A percentile compares a stretch with the other conserved stretches of the same genome.
phyloP scores from a whole-genome alignment of 2,888 invertebrate species.

The Eucera pruinosa region DNA sequence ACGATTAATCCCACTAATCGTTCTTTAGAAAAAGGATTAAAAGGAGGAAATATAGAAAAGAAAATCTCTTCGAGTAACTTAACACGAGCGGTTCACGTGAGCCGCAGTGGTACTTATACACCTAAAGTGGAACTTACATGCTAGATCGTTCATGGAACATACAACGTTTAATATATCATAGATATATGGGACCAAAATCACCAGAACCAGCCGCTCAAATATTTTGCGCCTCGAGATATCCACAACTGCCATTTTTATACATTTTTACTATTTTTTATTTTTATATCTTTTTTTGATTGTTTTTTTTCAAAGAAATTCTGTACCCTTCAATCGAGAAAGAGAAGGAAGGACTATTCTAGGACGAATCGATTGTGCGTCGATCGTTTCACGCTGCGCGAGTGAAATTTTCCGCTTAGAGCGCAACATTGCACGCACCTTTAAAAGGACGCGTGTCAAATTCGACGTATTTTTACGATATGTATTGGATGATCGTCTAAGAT shows the following conservation, averaged over 20 bases:
- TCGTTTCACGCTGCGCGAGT: slow-evolving; percentile 46
- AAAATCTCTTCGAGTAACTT: slow-evolving; percentile 68
- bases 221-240: slow-evolving; percentile 60
- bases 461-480: not conserved
- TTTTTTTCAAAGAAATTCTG: slow-evolving; percentile 34
- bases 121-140: slow-evolving; percentile 70
- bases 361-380: slow-evolving; percentile 57
- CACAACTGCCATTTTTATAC: slow-evolving; percentile 55
- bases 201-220: slow-evolving; percentile 85
- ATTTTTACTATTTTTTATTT: not conserved
- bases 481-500: not conserved
- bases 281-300: not conserved
- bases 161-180: slow-evolving; percentile 97
- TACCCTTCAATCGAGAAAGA: slow-evolving; percentile 5
- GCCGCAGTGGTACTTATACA: slow-evolving; percentile 62
- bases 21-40: not conserved
- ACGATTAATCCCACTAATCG: not conserved
- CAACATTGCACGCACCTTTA: slow-evolving; percentile 26
- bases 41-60: slow-evolving; percentile 14
- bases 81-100: slow-evolving; percentile 78
- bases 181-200: slow-evolving; percentile 98
- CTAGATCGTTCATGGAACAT: slow-evolving; percentile 96
- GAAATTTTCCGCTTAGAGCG: slow-evolving; percentile 52
- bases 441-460: slow-evolving; percentile 41
- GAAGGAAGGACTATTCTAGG: slow-evolving; percentile 28